These are phyloP conservation scores for Rhabdophis nuchalis DNA, from an alignment of 2,797 vertebrate species.

Conservation along the genomic window DNA sequence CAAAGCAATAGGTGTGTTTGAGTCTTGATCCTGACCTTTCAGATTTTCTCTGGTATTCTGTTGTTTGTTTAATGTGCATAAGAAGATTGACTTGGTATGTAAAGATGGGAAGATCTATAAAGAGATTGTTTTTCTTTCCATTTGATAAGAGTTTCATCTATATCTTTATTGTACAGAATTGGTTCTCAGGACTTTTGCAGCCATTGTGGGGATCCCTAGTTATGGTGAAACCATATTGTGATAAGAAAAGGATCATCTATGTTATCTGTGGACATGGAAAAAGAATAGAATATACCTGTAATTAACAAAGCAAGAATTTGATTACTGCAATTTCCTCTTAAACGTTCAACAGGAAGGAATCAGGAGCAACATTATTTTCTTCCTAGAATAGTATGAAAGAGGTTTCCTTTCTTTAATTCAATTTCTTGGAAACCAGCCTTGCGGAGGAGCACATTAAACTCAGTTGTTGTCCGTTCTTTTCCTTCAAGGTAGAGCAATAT, in stretches of 20 bases:
- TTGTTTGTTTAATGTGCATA: no score
- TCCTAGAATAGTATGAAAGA: slow-evolving; percentile 80
- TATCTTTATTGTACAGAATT: no score
- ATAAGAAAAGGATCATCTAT: not conserved
- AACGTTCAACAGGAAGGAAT: not conserved
- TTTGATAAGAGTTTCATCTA: no score
- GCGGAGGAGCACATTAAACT: slow-evolving; percentile 72
- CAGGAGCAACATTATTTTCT: slow-evolving; percentile 58
- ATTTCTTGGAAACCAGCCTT: slow-evolving; percentile 73
- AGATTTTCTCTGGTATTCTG: no score
- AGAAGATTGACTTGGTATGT: no score
- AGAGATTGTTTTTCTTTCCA: no score
- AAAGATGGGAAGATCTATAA: no score
- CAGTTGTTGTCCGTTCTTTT: slow-evolving; percentile 72
- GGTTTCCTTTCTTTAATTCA: slow-evolving; percentile 71
- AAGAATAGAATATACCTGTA: not conserved
- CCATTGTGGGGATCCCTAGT: not conserved
- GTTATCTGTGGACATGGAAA: not conserved
- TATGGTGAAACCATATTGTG: not conserved
- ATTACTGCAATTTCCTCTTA: not conserved
- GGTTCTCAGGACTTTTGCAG: no score
- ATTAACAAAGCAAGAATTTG: not conserved
- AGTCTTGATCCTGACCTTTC: no score
- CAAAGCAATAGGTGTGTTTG: no score
- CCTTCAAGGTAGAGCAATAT: slow-evolving; percentile 86